Evolutionary conservation across 2,113 vertebrate genomes (phyloP).

Genomic region (Gadus macrocephalus): DNA sequence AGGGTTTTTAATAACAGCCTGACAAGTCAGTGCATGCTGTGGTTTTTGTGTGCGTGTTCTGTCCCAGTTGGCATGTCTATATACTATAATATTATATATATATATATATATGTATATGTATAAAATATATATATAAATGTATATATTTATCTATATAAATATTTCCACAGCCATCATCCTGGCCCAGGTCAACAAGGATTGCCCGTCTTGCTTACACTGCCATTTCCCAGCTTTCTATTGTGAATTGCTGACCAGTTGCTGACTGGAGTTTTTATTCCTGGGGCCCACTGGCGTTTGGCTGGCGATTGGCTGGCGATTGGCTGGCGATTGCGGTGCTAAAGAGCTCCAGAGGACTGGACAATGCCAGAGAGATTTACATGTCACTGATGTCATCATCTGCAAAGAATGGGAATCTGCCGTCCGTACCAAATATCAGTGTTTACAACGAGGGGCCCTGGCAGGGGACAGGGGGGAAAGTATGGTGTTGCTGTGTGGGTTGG

Average conservation of each 20-base stretch:
- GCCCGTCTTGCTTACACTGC: slow-evolving; percentile 75
- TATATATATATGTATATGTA: neutral
- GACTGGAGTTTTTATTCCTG: slow-evolving; percentile 70
- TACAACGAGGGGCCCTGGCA: slow-evolving; percentile 51
- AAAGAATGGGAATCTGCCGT: slow-evolving; percentile 55
- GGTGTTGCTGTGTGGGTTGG: slow-evolving; percentile 20
- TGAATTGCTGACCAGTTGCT: slow-evolving; percentile 87
- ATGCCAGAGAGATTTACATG: slow-evolving; percentile 66
- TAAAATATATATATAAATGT: neutral
- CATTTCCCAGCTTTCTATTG: slow-evolving; percentile 71
- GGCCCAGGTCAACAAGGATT: slow-evolving; percentile 50
- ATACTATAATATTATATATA: neutral
- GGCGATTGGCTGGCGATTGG: slow-evolving; percentile 62
- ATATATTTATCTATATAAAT: neutral
- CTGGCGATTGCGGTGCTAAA: slow-evolving; percentile 43
- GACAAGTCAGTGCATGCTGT: slow-evolving; percentile 34
- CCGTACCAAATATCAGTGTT: slow-evolving; percentile 53
- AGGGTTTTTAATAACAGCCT: slow-evolving; percentile 19
- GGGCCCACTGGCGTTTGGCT: slow-evolving; percentile 58
- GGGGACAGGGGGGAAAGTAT: slow-evolving; percentile 5
- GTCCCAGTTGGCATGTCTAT: too few species aligned
- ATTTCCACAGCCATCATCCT: neutral
- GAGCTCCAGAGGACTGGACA: slow-evolving; percentile 58
- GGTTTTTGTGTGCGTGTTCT: neutral
- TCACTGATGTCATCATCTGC: slow-evolving; percentile 60